These are phyloP conservation scores for Zosterops borbonicus DNA, from an alignment of 2,113 vertebrate genomes.

Conservation along the genomic window DNA sequence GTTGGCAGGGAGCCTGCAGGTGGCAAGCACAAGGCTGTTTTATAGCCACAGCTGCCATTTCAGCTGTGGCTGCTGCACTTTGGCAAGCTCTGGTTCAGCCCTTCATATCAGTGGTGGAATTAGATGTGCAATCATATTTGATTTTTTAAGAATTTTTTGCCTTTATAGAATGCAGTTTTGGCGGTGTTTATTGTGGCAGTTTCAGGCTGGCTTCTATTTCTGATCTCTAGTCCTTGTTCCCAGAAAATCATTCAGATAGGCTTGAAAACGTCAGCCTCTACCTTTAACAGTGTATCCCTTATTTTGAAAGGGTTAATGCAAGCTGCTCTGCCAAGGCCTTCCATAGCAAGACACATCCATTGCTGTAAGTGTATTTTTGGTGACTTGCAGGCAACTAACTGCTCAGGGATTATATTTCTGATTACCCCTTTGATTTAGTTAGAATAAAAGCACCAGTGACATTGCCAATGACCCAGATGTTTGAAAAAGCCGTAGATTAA, in stretches of 20 bases:
- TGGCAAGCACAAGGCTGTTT: not conserved
- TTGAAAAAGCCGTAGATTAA: slow-evolving; percentile 63
- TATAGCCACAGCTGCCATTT: not conserved
- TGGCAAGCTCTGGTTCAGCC: not conserved
- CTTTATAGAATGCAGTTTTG: not conserved
- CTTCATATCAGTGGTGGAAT: not conserved
- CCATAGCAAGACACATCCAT: not conserved
- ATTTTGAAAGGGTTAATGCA: slow-evolving; percentile 5
- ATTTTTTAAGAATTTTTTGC: not conserved
- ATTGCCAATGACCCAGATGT: slow-evolving; percentile 74
- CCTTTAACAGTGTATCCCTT: not conserved
- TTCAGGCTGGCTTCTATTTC: not conserved
- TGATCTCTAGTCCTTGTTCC: not conserved
- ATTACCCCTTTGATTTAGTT: slow-evolving; percentile 61
- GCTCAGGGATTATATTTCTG: slow-evolving; percentile 56
- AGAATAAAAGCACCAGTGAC: slow-evolving; percentile 70
- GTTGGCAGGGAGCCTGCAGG: not conserved
- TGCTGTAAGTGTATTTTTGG: slow-evolving; percentile 35
- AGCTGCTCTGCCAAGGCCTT: slow-evolving; percentile 6
- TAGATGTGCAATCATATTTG: too few relatives aligned
- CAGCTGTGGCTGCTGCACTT: not conserved
- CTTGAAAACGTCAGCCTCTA: not conserved
- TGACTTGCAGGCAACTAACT: slow-evolving; percentile 47
- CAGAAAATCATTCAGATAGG: not conserved
- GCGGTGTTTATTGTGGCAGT: not conserved